A percentile compares a stretch with the other conserved stretches of the same genome.
These are phyloP conservation scores for Perodicticus potto DNA, from an alignment of 2,797 vertebrate species.

Conservation along the genomic window DNA sequence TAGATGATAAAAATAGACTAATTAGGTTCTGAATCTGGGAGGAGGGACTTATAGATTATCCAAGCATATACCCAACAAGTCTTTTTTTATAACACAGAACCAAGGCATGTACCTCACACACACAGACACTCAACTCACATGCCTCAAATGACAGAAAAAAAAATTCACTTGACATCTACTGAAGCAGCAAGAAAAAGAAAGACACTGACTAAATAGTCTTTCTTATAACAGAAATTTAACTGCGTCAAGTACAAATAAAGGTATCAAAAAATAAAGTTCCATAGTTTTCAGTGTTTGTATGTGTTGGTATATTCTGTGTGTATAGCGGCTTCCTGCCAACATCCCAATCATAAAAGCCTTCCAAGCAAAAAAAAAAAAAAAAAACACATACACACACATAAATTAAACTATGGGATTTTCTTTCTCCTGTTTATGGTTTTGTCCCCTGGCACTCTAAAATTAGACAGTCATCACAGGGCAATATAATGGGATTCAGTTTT, in stretches of 20 bases:
- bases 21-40: not conserved
- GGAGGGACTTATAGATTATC: not conserved
- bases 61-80: not conserved
- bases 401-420: conserved; percentile 22
- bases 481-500: not conserved
- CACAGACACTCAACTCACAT: not conserved
- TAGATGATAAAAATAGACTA: conserved; percentile 59
- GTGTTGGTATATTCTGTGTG: not conserved
- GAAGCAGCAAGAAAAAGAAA: not conserved
- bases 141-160: conserved; percentile 20
- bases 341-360: conserved; percentile 23
- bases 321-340: not conserved
- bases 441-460: conserved; percentile 58
- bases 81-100: conserved; percentile 16
- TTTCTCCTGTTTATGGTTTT: conserved; percentile 38
- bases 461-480: not conserved
- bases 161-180: not conserved
- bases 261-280: conserved; percentile 1
- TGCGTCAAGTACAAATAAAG: not conserved
- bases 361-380: not conserved
- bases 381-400: not conserved
- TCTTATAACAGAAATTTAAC: conserved; percentile 8
- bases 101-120: not conserved
- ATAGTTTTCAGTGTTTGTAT: not conserved
- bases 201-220: not conserved